Percentiles rank a stretch among this genome's conserved stretches.
Evolutionary conservation across 2,797 vertebrate genomes (phyloP).

Genomic region (Gorsachius magnificus): DNA sequence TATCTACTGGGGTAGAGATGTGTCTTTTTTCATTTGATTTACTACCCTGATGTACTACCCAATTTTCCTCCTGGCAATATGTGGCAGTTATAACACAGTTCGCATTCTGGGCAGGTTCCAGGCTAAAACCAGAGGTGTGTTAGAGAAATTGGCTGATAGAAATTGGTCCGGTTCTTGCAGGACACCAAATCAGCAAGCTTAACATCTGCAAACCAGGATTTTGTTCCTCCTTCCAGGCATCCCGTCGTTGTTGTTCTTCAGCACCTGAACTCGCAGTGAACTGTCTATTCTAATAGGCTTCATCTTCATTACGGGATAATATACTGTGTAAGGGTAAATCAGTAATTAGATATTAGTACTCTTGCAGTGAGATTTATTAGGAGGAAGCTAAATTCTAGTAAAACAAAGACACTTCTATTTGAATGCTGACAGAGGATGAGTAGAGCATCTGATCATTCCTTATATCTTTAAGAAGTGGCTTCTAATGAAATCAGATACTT

Average conservation of each 20-base stretch:
- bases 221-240: not conserved
- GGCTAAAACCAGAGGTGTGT: not conserved
- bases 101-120: not conserved
- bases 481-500: constrained; percentile 42
- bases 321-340: constrained; percentile 36
- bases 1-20: not conserved
- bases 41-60: not conserved
- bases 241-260: not conserved
- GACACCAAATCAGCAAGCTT: not conserved
- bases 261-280: constrained; percentile 33
- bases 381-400: constrained; percentile 25
- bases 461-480: constrained; percentile 35
- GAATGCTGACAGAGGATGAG: constrained; percentile 32
- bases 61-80: not conserved
- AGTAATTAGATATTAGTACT: constrained; percentile 38
- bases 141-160: not conserved
- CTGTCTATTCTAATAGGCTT: constrained; percentile 46
- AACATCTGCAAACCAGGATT: not conserved
- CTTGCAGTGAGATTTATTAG: constrained; percentile 58
- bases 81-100: not conserved
- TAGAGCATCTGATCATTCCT: constrained; percentile 22
- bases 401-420: constrained; percentile 51
- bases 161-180: not conserved
- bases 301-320: constrained; percentile 53
- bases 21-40: not conserved